Base-by-base conservation (phyloP, 37 sponge, comb jelly and placozoan species). In the Lycopodina hypogea region DNA sequence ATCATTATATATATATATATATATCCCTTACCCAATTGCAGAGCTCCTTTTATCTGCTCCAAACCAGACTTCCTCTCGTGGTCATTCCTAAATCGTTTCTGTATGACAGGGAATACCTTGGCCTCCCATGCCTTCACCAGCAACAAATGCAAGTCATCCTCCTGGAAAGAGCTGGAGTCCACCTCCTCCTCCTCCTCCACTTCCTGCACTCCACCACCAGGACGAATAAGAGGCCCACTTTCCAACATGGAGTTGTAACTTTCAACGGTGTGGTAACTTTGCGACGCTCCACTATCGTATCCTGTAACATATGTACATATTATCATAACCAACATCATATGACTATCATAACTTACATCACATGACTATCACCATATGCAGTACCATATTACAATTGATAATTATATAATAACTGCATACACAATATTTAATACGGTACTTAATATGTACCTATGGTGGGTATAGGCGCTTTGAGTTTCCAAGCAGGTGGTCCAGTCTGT, bases 41-140 rank as follows among this genome's bases (percentile, higher is more conserved):
- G 86, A 45, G 98, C 98, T 56, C 98, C 98, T 66, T 82, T 87
- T 77, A 97, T 97, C 71, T 97, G 95, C 72, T 94, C 98, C 42
- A 89, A 80, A 2, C 98, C 98, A 24, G 81, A 79, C 75, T 87
- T 84, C 50, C 98, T 70, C 77, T 97, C 98, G 55, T 91, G 87
- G 48, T 97, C 95, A 80, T 97, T 97, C 23, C 98, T 69, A 75
- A 97, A 97, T 56, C 98, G 82, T 32, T 90, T 48, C 67, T 88
- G 75, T 39, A 97, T 94, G 55, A 94, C 83, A 21, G 98, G 98
- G 68, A 97, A 97, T 35, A 97, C 98, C 69, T 94, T 92, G 17
- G 88, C 73, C 73, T 97, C 98, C 98, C 98, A 97, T 19, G 98
- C 93, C 75, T 89, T 87, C 56, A 97, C 93, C n/a, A 97, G 79